A percentile compares a stretch with the other conserved stretches of the same genome.
phyloP scores from a whole-genome alignment of 2,113 vertebrate species.

The Anser brachyrhynchus region DNA sequence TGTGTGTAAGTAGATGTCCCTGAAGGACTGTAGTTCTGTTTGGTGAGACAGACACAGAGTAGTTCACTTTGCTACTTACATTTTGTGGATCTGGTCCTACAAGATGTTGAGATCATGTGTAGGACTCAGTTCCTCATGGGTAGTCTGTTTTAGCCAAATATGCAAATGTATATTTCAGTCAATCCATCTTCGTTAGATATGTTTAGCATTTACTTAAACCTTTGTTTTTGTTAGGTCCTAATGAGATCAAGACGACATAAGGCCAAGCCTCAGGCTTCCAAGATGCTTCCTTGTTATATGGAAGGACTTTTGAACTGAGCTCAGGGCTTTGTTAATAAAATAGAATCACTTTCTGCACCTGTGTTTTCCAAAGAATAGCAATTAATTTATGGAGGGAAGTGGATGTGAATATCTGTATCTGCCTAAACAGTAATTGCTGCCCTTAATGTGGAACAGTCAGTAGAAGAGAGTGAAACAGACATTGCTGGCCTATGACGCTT shows the following conservation, averaged over 20 bases:
- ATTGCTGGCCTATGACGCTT: neutral
- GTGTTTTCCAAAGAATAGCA: neutral
- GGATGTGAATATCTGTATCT: rapidly evolving
- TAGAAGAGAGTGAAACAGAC: neutral
- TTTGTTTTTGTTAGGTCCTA: neutral
- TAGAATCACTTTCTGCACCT: neutral
- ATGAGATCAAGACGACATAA: neutral
- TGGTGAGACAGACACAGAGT: neutral
- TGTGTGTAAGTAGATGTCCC: neutral
- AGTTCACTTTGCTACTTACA: neutral
- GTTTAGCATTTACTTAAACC: neutral
- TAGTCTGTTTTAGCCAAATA: neutral
- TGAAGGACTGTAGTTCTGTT: constrained; percentile 11
- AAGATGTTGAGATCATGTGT: neutral
- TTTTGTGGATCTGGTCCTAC: neutral
- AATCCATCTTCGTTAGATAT: neutral
- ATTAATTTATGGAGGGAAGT: neutral
- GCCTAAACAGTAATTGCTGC: neutral
- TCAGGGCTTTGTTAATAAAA: neutral
- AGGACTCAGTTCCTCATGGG: neutral
- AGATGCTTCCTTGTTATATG: neutral
- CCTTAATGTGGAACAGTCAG: neutral
- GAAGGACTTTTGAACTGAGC: neutral
- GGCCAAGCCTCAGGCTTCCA: neutral
- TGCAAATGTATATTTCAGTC: neutral